Percentiles rank a stretch among this genome's conserved stretches.
These are phyloP conservation scores for Pelecanoides urinatrix DNA, from an alignment of 2,113 vertebrate species.

Conservation along the genomic window DNA sequence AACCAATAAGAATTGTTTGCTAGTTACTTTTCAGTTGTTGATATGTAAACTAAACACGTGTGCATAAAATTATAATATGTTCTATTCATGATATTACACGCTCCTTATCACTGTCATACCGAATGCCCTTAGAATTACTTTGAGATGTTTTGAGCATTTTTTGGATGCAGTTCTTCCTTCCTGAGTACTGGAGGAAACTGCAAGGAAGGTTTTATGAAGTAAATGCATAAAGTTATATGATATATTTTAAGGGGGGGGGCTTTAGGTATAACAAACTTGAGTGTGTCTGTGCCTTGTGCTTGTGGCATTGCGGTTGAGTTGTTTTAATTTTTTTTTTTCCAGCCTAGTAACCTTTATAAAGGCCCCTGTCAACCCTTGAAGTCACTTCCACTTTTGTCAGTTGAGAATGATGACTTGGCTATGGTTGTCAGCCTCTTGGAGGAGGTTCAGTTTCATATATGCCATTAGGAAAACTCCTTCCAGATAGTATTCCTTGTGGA, in stretches of 20 bases:
- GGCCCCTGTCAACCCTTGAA: rapidly evolving
- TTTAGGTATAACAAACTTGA: background rate
- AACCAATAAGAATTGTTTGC: background rate
- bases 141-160: background rate
- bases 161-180: background rate
- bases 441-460: background rate
- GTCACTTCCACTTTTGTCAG: background rate
- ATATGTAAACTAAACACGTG: background rate
- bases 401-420: background rate
- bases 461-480: background rate
- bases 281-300: background rate
- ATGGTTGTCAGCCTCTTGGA: background rate
- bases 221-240: background rate
- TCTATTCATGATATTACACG: background rate
- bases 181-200: background rate
- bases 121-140: background rate
- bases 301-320: background rate
- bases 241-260: background rate
- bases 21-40: background rate
- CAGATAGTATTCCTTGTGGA: background rate
- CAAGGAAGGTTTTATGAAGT: background rate
- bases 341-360: background rate
- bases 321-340: background rate
- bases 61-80: background rate
- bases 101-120: background rate